Conservation (phyloP, 2,888 invertebrate species). For the Suillia variegata region DNA sequence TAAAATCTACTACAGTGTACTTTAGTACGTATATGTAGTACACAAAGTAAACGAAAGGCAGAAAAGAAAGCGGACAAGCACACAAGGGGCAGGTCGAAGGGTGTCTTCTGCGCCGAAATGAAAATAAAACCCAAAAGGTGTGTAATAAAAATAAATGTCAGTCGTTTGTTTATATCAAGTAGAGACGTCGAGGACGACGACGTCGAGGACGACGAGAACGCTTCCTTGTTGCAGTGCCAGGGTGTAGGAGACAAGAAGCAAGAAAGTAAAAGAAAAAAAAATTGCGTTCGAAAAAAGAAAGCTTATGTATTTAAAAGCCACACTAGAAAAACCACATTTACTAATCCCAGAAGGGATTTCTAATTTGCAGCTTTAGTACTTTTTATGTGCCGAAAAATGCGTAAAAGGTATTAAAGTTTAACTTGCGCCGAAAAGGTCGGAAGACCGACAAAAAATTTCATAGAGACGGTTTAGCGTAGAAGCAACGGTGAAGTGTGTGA, state of each 20-base stretch:
- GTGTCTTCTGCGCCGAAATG: constrained; percentile 16
- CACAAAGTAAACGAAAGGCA: not conserved
- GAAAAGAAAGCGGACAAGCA: constrained; percentile 1
- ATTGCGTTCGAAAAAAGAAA: constrained; percentile 15
- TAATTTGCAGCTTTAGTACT: constrained; percentile 40
- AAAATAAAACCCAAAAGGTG: constrained; percentile 51
- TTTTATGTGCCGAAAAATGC: constrained; percentile 20
- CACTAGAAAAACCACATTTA: constrained; percentile 27
- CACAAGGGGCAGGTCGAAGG: not conserved
- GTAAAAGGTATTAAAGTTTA: constrained; percentile 21
- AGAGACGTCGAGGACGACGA: constrained; percentile 21
- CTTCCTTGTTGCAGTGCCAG: constrained; percentile 8
- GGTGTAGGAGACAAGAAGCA: constrained; percentile 16
- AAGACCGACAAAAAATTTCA: not conserved
- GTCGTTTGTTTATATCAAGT: constrained; percentile 61
- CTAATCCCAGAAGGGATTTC: constrained; percentile 44
- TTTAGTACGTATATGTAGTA: not conserved
- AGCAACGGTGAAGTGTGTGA: not conserved
- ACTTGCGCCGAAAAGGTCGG: not conserved
- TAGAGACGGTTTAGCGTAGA: not conserved
- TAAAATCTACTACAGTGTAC: constrained; percentile 48
- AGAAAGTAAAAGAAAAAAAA: constrained; percentile 14
- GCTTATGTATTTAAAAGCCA: constrained; percentile 34
- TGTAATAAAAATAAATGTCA: constrained; percentile 63
- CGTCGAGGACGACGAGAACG: not conserved